Conservation (phyloP, 2,888 invertebrate species). For the Scaptodrosophila latifasciaeformis region DNA sequence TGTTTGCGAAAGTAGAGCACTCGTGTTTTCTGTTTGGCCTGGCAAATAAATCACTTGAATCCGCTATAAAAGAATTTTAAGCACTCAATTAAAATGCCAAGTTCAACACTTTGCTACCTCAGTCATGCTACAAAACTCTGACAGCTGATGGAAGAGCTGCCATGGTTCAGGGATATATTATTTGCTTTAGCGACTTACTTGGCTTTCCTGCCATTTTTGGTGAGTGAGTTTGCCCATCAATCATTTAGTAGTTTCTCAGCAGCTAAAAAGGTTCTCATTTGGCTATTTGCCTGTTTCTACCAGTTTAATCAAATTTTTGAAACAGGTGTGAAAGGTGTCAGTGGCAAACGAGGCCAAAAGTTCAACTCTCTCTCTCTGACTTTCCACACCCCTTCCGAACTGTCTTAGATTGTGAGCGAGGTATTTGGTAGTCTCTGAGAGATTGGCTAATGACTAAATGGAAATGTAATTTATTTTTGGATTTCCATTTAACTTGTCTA, state of each 20-base stretch:
- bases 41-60: constrained; percentile 35
- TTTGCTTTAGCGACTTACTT: neutral
- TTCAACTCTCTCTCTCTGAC: constrained; percentile 18
- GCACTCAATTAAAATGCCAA: constrained; percentile 61
- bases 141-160: constrained; percentile 49
- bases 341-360: constrained; percentile 33
- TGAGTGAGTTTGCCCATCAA: neutral
- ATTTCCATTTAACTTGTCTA: too few species aligned
- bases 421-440: too few species aligned
- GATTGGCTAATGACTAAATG: too few species aligned
- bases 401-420: too few species aligned
- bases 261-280: too few species aligned
- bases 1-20: too few species aligned
- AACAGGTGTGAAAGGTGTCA: constrained; percentile 56
- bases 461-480: too few species aligned
- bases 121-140: constrained; percentile 38
- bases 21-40: constrained; percentile 3
- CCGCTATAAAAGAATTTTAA: constrained; percentile 25
- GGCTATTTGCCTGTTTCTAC: too few species aligned
- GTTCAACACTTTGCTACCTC: constrained; percentile 53
- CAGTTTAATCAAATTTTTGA: constrained; percentile 20
- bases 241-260: neutral
- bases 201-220: too few species aligned
- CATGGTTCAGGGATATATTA: neutral
- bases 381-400: too few species aligned